Evolutionary conservation across 2,888 invertebrate species (phyloP).

Genomic region (Nebria brevicollis): DNA sequence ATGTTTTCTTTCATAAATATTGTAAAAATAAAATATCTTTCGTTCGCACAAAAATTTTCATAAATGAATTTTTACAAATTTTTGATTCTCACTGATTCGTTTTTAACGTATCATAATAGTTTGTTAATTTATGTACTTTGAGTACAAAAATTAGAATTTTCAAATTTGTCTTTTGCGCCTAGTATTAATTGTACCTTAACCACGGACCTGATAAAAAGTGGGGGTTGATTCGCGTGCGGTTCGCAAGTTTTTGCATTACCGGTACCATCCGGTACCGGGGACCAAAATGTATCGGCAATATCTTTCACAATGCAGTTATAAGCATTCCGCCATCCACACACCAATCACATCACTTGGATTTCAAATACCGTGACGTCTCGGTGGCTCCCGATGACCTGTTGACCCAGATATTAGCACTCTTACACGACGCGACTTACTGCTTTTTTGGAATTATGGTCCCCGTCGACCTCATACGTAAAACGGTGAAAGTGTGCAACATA

Average conservation of each 20-base stretch:
- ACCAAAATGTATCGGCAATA: constrained; percentile 18
- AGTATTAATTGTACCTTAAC: background rate
- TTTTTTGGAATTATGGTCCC: background rate
- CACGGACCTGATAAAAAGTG: background rate
- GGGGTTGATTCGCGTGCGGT: constrained; percentile 11
- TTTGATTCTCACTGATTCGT: too few species aligned
- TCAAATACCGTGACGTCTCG: constrained; percentile 50
- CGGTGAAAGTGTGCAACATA: background rate
- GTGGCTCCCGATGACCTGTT: constrained; percentile 51
- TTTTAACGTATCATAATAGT: too few species aligned
- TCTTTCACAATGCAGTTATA: constrained; percentile 28
- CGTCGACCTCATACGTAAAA: background rate
- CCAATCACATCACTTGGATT: constrained; percentile 14
- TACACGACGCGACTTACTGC: background rate
- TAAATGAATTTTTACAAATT: too few species aligned
- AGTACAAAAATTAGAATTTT: background rate
- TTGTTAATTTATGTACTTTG: too few species aligned
- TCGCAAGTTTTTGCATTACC: constrained; percentile 28
- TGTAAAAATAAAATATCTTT: too few species aligned
- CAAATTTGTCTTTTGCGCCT: background rate
- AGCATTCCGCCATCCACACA: constrained; percentile 43
- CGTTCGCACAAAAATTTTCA: too few species aligned
- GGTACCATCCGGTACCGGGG: constrained; percentile 26
- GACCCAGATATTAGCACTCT: constrained; percentile 49
- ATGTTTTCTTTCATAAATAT: background rate